A percentile compares a stretch with the other conserved stretches of the same genome.
Conservation (phyloP, 2,888 invertebrate genomes). For the Diaphora mendica region DNA sequence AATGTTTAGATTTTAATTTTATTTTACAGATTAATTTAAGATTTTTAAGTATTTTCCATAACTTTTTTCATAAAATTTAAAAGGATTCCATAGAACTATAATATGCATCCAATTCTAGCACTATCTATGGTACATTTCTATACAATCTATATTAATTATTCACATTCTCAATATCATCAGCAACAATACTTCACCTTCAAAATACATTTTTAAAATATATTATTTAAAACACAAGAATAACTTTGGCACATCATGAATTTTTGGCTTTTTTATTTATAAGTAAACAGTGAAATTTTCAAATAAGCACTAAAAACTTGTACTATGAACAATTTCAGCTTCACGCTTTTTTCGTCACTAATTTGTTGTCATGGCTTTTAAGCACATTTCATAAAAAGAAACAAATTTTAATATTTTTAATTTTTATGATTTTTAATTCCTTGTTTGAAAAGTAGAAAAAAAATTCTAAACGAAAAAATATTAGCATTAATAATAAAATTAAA, state of each 20-base stretch:
- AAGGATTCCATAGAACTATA: background rate
- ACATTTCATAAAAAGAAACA: conserved; percentile 36
- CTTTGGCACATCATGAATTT: conserved; percentile 34
- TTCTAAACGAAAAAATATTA: background rate
- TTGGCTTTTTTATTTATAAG: conserved; percentile 23
- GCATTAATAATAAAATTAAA: background rate
- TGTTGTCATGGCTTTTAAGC: conserved; percentile 48
- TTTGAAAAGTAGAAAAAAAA: background rate
- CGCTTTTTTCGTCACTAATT: conserved; percentile 42
- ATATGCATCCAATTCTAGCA: background rate
- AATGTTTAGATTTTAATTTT: background rate
- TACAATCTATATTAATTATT: background rate
- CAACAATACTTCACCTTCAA: conserved; percentile 33
- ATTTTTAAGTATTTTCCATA: background rate
- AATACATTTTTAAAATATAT: conserved; percentile 25
- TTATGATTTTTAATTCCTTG: conserved; percentile 25
- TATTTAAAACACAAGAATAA: conserved; percentile 26
- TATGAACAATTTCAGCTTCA: conserved; percentile 45
- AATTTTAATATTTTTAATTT: background rate
- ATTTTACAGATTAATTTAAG: background rate
- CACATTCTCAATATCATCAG: conserved; percentile 21
- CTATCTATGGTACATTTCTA: background rate
- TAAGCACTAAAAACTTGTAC: conserved; percentile 44
- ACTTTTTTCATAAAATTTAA: background rate
- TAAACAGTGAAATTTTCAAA: conserved; percentile 40